Conservation (phyloP, 2,113 vertebrate species). For the Pithys albifrons region DNA sequence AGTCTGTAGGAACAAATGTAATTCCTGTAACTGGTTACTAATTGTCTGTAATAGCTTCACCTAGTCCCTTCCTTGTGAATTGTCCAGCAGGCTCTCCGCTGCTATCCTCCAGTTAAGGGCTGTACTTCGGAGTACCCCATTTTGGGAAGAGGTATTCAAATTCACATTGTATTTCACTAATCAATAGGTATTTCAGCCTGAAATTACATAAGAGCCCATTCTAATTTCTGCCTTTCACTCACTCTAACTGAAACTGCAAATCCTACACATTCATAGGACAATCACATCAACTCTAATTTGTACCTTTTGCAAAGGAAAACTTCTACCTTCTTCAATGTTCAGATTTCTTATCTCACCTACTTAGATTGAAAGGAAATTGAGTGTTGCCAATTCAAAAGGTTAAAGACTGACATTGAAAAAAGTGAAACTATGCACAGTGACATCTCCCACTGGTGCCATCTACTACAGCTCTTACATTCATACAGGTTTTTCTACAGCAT, state of each 20-base stretch:
- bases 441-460: background rate
- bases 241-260: background rate
- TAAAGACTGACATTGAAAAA: background rate
- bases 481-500: background rate
- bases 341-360: background rate
- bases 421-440: background rate
- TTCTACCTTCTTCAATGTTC: background rate
- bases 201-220: accelerated
- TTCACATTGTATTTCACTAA: background rate
- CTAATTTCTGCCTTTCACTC: background rate
- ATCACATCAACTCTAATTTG: background rate
- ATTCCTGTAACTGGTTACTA: background rate
- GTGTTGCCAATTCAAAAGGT: background rate
- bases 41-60: background rate
- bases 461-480: background rate
- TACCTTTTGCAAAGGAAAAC: background rate
- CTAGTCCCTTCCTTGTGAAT: accelerated
- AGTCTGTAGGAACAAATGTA: background rate
- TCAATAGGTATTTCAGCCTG: background rate
- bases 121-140: background rate
- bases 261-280: background rate
- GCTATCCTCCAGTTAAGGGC: background rate
- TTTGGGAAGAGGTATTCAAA: background rate
- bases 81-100: background rate
- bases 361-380: background rate